Evolutionary conservation across 1,140 invertebrate species (phyloP).

Genomic region (Drosophila parvula): DNA sequence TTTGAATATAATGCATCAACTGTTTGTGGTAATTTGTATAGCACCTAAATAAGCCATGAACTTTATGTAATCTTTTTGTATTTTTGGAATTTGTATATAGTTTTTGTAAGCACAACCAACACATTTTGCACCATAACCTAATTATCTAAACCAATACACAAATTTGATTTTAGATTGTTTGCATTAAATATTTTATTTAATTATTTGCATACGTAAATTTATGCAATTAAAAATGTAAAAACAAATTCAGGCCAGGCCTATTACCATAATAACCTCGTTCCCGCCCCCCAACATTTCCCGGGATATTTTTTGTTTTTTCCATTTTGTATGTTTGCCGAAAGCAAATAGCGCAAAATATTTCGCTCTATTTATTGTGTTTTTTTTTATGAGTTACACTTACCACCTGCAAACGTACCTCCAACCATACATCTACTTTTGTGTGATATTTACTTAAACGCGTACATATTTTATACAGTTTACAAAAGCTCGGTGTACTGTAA

Average conservation of each 20-base stretch:
- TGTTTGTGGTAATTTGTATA: constrained; percentile 84
- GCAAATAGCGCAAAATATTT: constrained; percentile 75
- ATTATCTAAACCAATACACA: constrained; percentile 57
- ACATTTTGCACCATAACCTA: constrained; percentile 36
- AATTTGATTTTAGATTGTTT: constrained; percentile 68
- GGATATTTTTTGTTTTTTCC: constrained; percentile 6
- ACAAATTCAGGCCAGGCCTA: constrained; percentile 34
- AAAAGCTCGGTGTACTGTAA: constrained; percentile 67
- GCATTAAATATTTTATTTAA: constrained; percentile 76
- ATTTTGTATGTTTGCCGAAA: constrained; percentile 38
- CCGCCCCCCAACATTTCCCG: constrained; percentile 1
- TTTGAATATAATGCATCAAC: constrained; percentile 76
- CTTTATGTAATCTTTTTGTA: constrained; percentile 71
- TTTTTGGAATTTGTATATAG: constrained; percentile 57
- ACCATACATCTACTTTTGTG: constrained; percentile 29
- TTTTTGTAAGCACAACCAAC: constrained; percentile 43
- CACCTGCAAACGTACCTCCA: constrained; percentile 23
- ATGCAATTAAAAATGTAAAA: constrained; percentile 82
- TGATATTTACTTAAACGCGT: constrained; percentile 62
- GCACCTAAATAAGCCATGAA: constrained; percentile 63
- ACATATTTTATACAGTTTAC: constrained; percentile 78
- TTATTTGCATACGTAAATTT: constrained; percentile 80
- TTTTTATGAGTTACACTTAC: constrained; percentile 42
- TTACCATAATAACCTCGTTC: constrained; percentile 27
- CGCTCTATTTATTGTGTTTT: constrained; percentile 67